Percentiles rank a stretch among this genome's conserved stretches.
Evolutionary conservation across 2,888 invertebrate genomes (phyloP).

Genomic region (Liodrosophila aerea): DNA sequence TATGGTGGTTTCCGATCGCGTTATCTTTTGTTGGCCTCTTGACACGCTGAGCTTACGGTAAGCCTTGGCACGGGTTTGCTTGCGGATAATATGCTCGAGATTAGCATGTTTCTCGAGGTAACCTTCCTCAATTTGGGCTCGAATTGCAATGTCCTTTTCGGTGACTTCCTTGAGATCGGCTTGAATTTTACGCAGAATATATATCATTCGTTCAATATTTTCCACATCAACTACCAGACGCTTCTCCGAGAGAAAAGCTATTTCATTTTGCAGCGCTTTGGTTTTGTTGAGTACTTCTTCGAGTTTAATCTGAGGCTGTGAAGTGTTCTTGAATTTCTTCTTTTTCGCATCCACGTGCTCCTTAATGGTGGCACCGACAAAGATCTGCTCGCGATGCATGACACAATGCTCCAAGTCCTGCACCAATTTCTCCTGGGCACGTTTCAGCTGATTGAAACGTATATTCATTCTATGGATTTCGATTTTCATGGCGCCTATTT

Average conservation of each 20-base stretch:
- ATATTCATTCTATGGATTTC: conserved; percentile 94
- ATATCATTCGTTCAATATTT: conserved; percentile 64
- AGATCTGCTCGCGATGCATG: conserved; percentile 86
- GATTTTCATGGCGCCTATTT: conserved; percentile 88
- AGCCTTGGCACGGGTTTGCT: conserved; percentile 61
- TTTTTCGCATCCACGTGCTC: conserved; percentile 83
- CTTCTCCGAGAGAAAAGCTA: conserved; percentile 63
- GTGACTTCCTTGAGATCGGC: conserved; percentile 69
- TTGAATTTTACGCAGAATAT: conserved; percentile 64
- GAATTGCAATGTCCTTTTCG: conserved; percentile 69
- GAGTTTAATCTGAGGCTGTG: conserved; percentile 84
- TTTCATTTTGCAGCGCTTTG: conserved; percentile 83
- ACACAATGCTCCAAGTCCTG: conserved; percentile 87
- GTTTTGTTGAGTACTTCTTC: conserved; percentile 85
- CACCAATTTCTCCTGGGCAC: conserved; percentile 82
- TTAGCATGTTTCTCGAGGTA: conserved; percentile 79
- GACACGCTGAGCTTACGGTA: conserved; percentile 45
- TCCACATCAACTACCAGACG: conserved; percentile 62
- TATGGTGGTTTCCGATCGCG: conserved; percentile 42
- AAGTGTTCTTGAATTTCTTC: conserved; percentile 82
- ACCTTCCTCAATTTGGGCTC: conserved; percentile 81
- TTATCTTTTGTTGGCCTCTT: conserved; percentile 43
- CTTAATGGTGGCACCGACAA: conserved; percentile 84
- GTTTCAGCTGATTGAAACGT: conserved; percentile 78
- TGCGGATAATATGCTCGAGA: conserved; percentile 60